Conservation (phyloP, 1,140 invertebrate species). For the Cherax destructor region DNA sequence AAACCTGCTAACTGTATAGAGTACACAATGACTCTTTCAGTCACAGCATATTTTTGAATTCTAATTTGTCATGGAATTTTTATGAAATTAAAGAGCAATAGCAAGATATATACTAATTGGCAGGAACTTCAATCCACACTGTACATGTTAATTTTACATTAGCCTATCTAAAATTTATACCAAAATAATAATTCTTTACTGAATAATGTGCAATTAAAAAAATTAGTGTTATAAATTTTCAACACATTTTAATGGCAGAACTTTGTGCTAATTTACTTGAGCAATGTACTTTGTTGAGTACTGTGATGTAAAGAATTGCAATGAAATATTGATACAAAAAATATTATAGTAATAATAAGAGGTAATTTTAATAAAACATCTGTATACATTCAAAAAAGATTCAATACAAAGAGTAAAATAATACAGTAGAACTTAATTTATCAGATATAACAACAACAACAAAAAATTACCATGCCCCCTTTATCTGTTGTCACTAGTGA, state of each 20-base stretch:
- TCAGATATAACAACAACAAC: too few relatives aligned
- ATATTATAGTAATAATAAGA: too few relatives aligned
- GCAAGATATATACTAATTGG: neutral
- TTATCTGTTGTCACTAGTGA: too few relatives aligned
- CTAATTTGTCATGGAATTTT: neutral
- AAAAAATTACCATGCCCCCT: too few relatives aligned
- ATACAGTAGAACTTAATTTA: too few relatives aligned
- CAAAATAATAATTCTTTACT: too few relatives aligned
- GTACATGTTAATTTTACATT: neutral
- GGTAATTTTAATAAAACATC: too few relatives aligned
- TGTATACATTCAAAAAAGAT: too few relatives aligned
- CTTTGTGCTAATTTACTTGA: neutral
- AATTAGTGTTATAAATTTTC: neutral
- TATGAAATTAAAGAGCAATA: neutral
- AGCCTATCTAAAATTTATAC: too few relatives aligned
- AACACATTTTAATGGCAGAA: neutral
- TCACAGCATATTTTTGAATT: neutral
- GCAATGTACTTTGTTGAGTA: slow-evolving; percentile 5
- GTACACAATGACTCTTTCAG: neutral
- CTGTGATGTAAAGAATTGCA: neutral
- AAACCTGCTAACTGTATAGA: neutral
- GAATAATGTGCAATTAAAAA: too few relatives aligned
- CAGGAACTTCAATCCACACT: neutral
- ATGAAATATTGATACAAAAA: too few relatives aligned
- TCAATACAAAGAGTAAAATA: too few relatives aligned